Conservation (phyloP, 2,113 vertebrate species). For the Gymnobelideus leadbeateri region DNA sequence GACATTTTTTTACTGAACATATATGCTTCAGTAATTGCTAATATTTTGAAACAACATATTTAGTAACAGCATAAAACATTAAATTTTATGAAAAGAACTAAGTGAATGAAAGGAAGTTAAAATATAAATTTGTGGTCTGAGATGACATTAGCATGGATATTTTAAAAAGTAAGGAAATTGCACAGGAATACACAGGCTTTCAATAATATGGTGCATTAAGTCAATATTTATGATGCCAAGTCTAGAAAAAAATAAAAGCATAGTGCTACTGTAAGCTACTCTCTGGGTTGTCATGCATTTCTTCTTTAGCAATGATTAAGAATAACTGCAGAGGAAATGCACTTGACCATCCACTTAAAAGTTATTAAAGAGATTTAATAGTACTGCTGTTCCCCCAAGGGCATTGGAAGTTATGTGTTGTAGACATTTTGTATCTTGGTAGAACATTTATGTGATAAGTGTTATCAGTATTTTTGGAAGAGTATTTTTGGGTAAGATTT, state of each 20-base stretch:
- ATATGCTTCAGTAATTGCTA: background rate
- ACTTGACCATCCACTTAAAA: constrained; percentile 72
- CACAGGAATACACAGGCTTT: constrained; percentile 67
- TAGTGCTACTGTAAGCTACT: constrained; percentile 57
- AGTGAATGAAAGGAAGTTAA: background rate
- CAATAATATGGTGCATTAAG: constrained; percentile 57
- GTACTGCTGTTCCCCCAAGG: constrained; percentile 8
- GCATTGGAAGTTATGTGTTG: background rate
- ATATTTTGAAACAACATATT: background rate
- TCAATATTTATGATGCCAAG: constrained; percentile 78
- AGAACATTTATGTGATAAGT: constrained; percentile 66
- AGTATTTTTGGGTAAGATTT: constrained; percentile 57
- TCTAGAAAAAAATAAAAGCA: constrained; percentile 66
- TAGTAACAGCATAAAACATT: background rate
- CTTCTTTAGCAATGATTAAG: constrained; percentile 73
- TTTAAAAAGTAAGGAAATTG: constrained; percentile 70
- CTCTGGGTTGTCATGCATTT: constrained; percentile 62
- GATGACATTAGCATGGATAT: constrained; percentile 61
- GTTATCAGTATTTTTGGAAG: constrained; percentile 62
- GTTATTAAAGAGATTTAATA: constrained; percentile 74
- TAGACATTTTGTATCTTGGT: constrained; percentile 59
- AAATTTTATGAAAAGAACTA: constrained; percentile 11
- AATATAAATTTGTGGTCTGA: constrained; percentile 56
- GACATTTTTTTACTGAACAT: background rate
- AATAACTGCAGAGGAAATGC: constrained; percentile 76